Conservation (phyloP, 2,888 invertebrate species). For the Volucella inflata region DNA sequence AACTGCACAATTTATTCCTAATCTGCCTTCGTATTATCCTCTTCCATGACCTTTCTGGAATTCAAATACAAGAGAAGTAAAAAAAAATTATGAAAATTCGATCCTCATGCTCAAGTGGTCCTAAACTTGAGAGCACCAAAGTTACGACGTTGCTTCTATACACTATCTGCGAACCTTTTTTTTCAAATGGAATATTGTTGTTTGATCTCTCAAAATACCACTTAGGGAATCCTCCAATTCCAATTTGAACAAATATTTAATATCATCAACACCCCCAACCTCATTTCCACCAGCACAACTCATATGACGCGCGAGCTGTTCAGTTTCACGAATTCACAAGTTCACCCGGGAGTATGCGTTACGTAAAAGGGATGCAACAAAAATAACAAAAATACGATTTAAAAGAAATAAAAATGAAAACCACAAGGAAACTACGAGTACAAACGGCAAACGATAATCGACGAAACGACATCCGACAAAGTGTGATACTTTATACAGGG, state of each 20-base stretch:
- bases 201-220: slow-evolving; percentile 38
- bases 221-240: slow-evolving; percentile 16
- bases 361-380: slow-evolving; percentile 39
- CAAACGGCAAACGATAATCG: neutral
- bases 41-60: slow-evolving; percentile 20
- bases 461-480: neutral
- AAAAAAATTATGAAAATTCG: slow-evolving; percentile 1
- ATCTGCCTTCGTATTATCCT: slow-evolving; percentile 42
- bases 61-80: neutral
- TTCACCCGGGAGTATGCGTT: slow-evolving; percentile 49
- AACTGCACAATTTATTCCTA: slow-evolving; percentile 8
- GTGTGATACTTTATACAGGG: slow-evolving; percentile 33
- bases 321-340: neutral
- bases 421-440: neutral
- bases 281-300: no score
- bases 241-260: slow-evolving; percentile 22
- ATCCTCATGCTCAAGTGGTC: slow-evolving; percentile 6
- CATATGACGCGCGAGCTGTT: no score
- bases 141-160: neutral
- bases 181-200: slow-evolving; percentile 44
- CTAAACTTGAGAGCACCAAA: neutral
- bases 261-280: neutral
- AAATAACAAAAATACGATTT: neutral
- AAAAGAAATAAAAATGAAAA: no score
- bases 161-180: neutral